Evolutionary conservation across 2,888 invertebrate species (phyloP), one percentile per base, ranked within the genome.

Genomic region (Platycnemis pennipes): DNA sequence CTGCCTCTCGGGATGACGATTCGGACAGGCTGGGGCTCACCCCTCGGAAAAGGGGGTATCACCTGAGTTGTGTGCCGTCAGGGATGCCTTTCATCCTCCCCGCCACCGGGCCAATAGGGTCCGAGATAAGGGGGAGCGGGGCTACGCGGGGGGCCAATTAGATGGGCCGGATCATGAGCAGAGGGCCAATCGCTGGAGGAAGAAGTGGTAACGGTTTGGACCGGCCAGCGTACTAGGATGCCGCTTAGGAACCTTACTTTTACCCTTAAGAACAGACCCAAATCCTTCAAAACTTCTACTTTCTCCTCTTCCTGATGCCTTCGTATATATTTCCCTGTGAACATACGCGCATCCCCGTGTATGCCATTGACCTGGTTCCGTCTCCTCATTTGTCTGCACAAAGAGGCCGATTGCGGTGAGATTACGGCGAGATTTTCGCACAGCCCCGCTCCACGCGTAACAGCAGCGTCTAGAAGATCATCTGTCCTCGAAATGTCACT

Each of bases 131-230:
- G 69, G 63, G 22, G 63, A 42, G 63, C 63, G 63, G 69, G n/a
- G 63, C 63, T 3, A 26, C 44, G 63, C 63, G 89, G 91, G 91
- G 91, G 91, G 91, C 91, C 91, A 91, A 91, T 91, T 91, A 91
- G 91, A 42, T 63, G n/a, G 91, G 11, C 56, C 44, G 63, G 42
- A 63, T 56, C 44, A 69, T 63, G n/a, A 44, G 63, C 44, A 44
- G 91, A 69, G n/a, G 91, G 44, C 91, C 91, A 91, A 91, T 91
- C 44, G 91, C 22, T 26, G 63, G 89, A 91, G 63, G 91, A 56
- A 31, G 45, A 89, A 56, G 89, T 31, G n/a, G 89, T 89, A 53
- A 89, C 56, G 89, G 89, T 89, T 89, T 56, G n/a, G 19, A 19
- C 56, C 63, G 26, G 19, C 8, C 26, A 44, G n/a, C 63, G 89